Evolutionary conservation across 1,140 invertebrate genomes (phyloP), one percentile per base, ranked within the genome.

Genomic region (Drosophila guanche): DNA sequence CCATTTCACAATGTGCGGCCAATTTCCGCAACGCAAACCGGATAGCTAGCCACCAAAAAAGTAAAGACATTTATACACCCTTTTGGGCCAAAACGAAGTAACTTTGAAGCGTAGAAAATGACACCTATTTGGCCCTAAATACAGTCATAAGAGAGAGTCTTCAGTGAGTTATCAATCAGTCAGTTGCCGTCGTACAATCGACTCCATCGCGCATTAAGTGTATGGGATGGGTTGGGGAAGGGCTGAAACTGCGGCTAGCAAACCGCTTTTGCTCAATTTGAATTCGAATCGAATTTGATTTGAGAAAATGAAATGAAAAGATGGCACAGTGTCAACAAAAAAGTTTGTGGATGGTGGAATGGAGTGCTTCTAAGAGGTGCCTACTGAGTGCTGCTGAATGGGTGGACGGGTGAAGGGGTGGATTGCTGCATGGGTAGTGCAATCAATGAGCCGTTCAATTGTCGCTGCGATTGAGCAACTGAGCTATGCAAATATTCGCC

Each of bases 381-480:
- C 14, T 43, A 45, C 50, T 27, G n/a, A 40, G 23, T 25, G 54
- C 25, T 43, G 56, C 68, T 47, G 62, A 60, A 79, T 76, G 79
- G 42, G 57, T 76, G 57, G 73, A 33, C 50, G 67, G 60, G 59
- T 52, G 69, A n/a, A n/a, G n/a, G n/a, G n/a, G n/a, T n/a, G 16
- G 16, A 20, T 20, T 20, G 65, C 66, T 69, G 63, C 62, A 58
- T 23, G 41, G 48, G 48, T 65, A 60, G 46, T 68, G 65, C 80
- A 80, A 85, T 86, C 81, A 85, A 81, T 86, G 77, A 86, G 77
- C 76, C 72, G 71, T 62, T 85, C 79, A 83, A 84, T 84, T 86
- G 73, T 86, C 68, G 75, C 79, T 79, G 79, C 79, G 79, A 83
- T 83, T 83, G 79, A 77, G 81, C 81, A 81, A 74, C 68, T 86